A percentile compares a stretch with the other conserved stretches of the same genome.
Evolutionary conservation across 2,113 vertebrate genomes (phyloP).

Genomic region (Progne subis): DNA sequence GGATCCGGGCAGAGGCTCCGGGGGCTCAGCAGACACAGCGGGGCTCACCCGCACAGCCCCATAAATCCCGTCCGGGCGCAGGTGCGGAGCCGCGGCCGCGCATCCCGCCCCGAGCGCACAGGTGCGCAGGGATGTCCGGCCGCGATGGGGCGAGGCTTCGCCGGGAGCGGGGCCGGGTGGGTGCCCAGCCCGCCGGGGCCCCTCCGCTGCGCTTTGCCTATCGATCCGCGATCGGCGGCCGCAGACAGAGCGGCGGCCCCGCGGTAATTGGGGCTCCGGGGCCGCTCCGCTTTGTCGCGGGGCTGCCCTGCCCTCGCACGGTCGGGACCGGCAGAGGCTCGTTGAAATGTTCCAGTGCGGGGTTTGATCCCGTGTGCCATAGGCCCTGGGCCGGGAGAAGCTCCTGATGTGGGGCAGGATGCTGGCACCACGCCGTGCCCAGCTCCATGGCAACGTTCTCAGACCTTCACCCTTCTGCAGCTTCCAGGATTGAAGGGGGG

Average conservation of each 20-base stretch:
- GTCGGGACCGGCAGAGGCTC: background rate
- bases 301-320: background rate
- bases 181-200: slow-evolving; percentile 10
- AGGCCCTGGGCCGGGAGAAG: no score
- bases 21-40: accelerated
- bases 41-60: background rate
- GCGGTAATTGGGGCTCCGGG: slow-evolving; percentile 80
- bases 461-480: background rate
- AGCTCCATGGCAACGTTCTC: accelerated
- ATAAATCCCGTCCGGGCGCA: background rate
- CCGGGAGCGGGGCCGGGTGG: accelerated
- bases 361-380: accelerated
- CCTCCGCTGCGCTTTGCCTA: slow-evolving; percentile 67
- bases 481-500: no score
- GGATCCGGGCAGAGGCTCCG: accelerated
- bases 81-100: background rate
- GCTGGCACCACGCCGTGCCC: accelerated
- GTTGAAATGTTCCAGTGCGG: accelerated
- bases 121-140: background rate
- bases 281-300: slow-evolving; percentile 51
- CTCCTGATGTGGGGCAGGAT: accelerated
- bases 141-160: background rate
- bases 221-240: slow-evolving; percentile 79
- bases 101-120: no score
- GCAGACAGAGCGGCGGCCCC: slow-evolving; percentile 77